Base-by-base conservation (phyloP, 2,797 vertebrate species). In the Ispidina picta region DNA sequence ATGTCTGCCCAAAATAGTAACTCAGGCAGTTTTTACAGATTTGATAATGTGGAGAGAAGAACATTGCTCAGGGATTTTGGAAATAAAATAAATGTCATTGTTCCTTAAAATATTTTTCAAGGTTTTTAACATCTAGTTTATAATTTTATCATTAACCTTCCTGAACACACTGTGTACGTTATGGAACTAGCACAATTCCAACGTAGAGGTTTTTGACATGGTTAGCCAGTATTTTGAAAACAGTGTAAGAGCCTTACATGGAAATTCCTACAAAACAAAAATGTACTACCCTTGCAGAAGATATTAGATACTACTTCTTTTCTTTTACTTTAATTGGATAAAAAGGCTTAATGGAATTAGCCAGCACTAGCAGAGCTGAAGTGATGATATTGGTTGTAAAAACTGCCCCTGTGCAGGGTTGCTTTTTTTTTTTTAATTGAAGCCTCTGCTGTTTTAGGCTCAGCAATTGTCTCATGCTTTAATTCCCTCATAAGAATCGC, bases 391-490 rank as follows among this genome's bases (percentile, higher is more conserved):
- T 70, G 16, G 21, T 62, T 62, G 19, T 76, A 86, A 92, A 95
- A 92, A 23, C 43, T 74, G 52, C 39, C 71, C 72, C 55, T 59
- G 37, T 83, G 69, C 46, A 86, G 56, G 72, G 39, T 63, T 89
- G 7, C 51, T 37, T 49, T 90, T 94, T 88, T 84, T 37, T 14
- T 37, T 37, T 37, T 37, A 37, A 78, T 78, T 83, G 70, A 93
- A 68, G 23, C 33, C n/a, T 79, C 33, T 76, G 92, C 59, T 87
- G 37, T 55, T 91, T 92, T 89, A 88, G 88, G 29, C 54, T 59
- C 58, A 85, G 58, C 65, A 76, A 73, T 71, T 87, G 82, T 64
- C 88, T 85, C 56, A 28, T 73, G 33, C 80, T 91, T 96, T 94
- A 90, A 95, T 91, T 93, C 46, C 75, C 60, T 92, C 83, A 35